phyloP scores from a whole-genome alignment of 2,113 vertebrate species.

The Felis chaus region DNA sequence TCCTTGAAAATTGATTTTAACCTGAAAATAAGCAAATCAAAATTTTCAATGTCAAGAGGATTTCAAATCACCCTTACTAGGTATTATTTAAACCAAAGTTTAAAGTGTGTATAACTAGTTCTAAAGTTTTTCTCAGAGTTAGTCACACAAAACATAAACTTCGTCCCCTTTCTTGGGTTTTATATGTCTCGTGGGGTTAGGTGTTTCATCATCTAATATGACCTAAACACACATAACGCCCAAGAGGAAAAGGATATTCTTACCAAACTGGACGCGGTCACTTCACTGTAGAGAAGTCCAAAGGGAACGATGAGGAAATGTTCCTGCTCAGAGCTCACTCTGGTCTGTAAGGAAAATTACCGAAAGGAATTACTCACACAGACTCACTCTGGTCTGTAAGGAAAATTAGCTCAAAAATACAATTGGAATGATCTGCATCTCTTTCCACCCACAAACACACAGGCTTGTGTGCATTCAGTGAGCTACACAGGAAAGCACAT shows the following conservation, averaged over 20 bases:
- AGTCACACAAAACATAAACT: neutral
- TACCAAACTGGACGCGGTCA: conserved; percentile 98
- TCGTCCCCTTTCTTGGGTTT: neutral
- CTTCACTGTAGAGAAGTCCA: conserved; percentile 97
- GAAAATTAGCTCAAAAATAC: neutral
- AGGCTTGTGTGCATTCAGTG: neutral
- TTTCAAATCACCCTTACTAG: neutral
- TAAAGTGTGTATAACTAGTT: neutral
- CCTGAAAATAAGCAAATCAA: conserved; percentile 81
- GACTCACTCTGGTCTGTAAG: conserved; percentile 91
- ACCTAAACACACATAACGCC: fast-evolving
- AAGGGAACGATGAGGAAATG: conserved; percentile 97
- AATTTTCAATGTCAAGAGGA: neutral
- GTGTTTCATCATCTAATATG: neutral
- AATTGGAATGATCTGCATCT: neutral
- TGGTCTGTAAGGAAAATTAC: conserved; percentile 85
- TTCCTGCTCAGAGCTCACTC: conserved; percentile 95
- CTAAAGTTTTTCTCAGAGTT: neutral
- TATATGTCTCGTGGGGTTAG: neutral
- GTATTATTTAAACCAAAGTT: neutral
- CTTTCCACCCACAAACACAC: neutral
- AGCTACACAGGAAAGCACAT: neutral
- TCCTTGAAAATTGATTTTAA: conserved; percentile 96
- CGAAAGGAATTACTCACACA: no score
- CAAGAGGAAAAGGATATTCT: conserved; percentile 64